A percentile compares a stretch with the other conserved stretches of the same genome.
phyloP scores from a whole-genome alignment of 2,888 invertebrate species.

The Gnatocerus cornutus region DNA sequence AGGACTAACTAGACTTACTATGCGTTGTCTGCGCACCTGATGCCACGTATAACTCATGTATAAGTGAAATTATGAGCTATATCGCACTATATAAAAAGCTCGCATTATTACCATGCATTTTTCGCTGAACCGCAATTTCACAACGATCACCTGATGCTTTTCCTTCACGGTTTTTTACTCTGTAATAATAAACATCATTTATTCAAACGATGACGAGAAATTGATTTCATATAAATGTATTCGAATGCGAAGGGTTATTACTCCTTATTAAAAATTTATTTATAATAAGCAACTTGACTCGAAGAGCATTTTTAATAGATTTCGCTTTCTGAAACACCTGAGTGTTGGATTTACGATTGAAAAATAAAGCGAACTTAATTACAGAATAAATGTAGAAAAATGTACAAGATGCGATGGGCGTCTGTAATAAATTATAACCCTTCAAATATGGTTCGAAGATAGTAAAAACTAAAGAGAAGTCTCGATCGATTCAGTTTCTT shows the following conservation, averaged over 20 bases:
- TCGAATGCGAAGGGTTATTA: not conserved
- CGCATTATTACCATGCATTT: slow-evolving; percentile 42
- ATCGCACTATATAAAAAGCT: slow-evolving; percentile 46
- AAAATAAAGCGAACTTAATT: too few species aligned
- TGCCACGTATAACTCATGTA: slow-evolving; percentile 54
- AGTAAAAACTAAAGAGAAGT: too few species aligned
- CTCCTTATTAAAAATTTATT: slow-evolving; percentile 1
- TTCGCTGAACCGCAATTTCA: not conserved
- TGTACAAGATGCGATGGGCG: too few species aligned
- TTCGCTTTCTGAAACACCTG: not conserved
- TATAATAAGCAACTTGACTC: not conserved
- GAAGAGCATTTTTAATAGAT: not conserved
- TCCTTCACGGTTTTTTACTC: not conserved
- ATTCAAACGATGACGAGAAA: not conserved
- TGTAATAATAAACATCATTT: slow-evolving; percentile 9
- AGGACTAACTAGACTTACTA: slow-evolving; percentile 55
- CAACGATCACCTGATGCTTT: slow-evolving; percentile 9
- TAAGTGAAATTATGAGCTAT: slow-evolving; percentile 56
- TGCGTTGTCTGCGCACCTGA: slow-evolving; percentile 53
- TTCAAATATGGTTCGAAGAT: too few species aligned
- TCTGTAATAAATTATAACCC: too few species aligned
- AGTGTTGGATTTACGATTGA: too few species aligned
- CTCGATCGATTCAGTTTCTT: too few species aligned
- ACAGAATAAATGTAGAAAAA: too few species aligned
- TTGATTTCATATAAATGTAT: not conserved